Evolutionary conservation across 2,888 invertebrate genomes (phyloP), one percentile per base, ranked within the genome.

Genomic region (Athalia cordata): DNA sequence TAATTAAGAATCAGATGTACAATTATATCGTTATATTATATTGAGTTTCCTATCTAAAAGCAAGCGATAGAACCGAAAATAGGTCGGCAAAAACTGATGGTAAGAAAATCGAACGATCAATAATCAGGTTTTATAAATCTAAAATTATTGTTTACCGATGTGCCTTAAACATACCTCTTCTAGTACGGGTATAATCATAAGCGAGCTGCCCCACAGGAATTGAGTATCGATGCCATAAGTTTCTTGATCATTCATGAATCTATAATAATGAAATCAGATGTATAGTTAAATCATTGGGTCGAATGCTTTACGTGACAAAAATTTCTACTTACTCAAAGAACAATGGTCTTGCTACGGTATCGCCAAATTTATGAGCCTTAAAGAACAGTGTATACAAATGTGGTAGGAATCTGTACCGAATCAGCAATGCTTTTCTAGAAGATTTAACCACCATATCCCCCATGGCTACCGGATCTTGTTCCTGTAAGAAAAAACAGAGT

Each of bases 391-490:
- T 94, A 90, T 97, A 97, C 82, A 96, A 92, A 87, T 96, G 95
- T 0, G 97, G 96, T 75, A 97, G 90, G 8, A 97, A 90, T 3
- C 92, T 90, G 90, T 97, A 97, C 50, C 96, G 93, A 62, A 93
- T 91, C 0, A 90, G 88, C 0, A 96, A 91, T 0, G 96, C 94
- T 55, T 91, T 90, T 79, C 92, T 92, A 0, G 95, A 93, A 0
- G 96, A 95, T 5, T 89, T 88, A 9, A 94, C 92, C 29, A 96
- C 95, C 64, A 91, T 91, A 0, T 92, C 90, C 0, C 96, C 96
- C 87, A 96, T 90, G 15, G 94, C 93, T 3, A 93, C 97, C 0
- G 97, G 97, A 92, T 97, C 97, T 92, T 97, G 97, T 62, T 95
- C 94, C 95, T 95, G 29, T 29, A 29, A 29, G 2, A 85, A 0